phyloP scores from a whole-genome alignment of 2,113 vertebrate species.

The Rhombomys opimus region DNA sequence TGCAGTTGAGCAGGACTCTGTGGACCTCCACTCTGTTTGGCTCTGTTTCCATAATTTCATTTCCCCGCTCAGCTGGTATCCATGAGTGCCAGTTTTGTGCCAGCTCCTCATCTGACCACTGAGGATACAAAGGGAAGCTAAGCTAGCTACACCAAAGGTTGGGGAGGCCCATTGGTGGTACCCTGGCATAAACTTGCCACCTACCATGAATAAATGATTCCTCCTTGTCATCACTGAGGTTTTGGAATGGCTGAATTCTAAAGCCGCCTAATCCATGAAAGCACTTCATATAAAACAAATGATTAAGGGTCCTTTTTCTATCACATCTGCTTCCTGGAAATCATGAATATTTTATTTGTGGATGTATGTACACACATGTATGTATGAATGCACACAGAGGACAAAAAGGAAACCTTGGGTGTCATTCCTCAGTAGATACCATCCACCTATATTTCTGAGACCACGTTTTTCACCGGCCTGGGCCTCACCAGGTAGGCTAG shows the following conservation, averaged over 20 bases:
- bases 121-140: background rate
- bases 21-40: background rate
- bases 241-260: background rate
- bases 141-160: background rate
- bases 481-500: background rate
- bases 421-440: background rate
- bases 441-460: background rate
- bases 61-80: background rate
- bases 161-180: background rate
- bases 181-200: accelerated
- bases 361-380: background rate
- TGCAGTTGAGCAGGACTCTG: background rate
- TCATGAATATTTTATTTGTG: background rate
- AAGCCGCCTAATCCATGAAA: background rate
- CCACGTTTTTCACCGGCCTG: background rate
- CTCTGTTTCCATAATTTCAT: background rate
- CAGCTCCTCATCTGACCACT: background rate
- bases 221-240: background rate
- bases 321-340: slow-evolving; percentile 7
- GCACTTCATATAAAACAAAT: background rate
- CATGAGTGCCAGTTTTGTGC: background rate
- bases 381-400: too few species aligned
- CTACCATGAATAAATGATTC: background rate
- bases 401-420: background rate
- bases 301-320: background rate